A percentile compares a stretch with the other conserved stretches of the same genome.
Evolutionary conservation across 1,140 invertebrate species (phyloP).

Genomic region (Neodiprion virginianus): DNA sequence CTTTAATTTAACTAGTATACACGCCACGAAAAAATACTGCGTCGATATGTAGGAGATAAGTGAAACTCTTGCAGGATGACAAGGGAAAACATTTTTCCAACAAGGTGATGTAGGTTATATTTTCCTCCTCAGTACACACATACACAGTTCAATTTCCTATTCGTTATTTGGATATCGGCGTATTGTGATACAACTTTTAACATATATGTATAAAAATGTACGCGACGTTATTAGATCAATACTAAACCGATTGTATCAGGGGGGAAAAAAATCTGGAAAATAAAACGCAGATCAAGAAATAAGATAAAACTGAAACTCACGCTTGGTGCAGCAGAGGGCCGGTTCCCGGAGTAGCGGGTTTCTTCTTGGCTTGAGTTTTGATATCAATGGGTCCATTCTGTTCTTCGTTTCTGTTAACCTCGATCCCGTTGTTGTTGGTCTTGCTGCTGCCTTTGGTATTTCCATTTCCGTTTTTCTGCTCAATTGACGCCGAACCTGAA

Average conservation of each 20-base stretch:
- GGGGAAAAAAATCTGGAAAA: slow-evolving; percentile 7
- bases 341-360: slow-evolving; percentile 46
- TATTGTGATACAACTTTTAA: too few relatives aligned
- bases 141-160: too few relatives aligned
- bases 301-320: slow-evolving; percentile 46
- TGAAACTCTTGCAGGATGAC: too few relatives aligned
- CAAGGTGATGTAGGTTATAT: too few relatives aligned
- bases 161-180: too few relatives aligned
- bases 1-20: neutral
- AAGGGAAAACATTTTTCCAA: too few relatives aligned
- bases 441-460: slow-evolving; percentile 52
- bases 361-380: slow-evolving; percentile 53
- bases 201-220: too few relatives aligned
- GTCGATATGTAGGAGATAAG: too few relatives aligned
- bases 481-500: slow-evolving; percentile 52
- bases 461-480: slow-evolving; percentile 57
- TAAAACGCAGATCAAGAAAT: neutral
- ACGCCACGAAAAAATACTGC: too few relatives aligned
- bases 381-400: slow-evolving; percentile 49
- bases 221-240: too few relatives aligned
- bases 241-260: neutral
- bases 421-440: slow-evolving; percentile 55
- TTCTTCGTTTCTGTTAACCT: slow-evolving; percentile 53
- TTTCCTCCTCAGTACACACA: too few relatives aligned
- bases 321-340: slow-evolving; percentile 63